Conservation (phyloP, 2,797 vertebrate species). For the Bradypus variegatus region DNA sequence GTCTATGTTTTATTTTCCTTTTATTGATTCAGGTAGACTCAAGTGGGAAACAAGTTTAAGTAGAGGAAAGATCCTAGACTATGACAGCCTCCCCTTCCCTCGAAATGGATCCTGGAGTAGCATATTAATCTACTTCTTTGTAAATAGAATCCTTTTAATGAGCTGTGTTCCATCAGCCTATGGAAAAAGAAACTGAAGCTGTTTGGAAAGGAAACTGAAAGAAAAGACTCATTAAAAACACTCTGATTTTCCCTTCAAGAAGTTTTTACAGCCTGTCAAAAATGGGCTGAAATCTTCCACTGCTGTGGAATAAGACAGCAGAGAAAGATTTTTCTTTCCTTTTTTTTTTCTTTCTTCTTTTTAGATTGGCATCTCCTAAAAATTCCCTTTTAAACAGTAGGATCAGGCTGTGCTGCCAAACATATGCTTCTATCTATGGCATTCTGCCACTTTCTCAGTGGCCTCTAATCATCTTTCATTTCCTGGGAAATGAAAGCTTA, state of each 20-base stretch:
- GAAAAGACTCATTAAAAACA: background rate
- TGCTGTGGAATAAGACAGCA: background rate
- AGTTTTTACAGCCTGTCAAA: background rate
- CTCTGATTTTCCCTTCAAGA: conserved; percentile 21
- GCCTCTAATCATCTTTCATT: conserved; percentile 8
- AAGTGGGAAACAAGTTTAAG: conserved; percentile 3
- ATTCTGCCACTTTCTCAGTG: background rate
- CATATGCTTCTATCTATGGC: background rate
- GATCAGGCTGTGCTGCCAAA: background rate
- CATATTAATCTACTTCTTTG: background rate
- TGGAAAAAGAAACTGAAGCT: background rate
- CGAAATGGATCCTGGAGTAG: background rate
- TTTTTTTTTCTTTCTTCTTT: background rate
- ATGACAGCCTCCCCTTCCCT: background rate
- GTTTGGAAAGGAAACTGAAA: background rate
- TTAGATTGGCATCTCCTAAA: background rate
- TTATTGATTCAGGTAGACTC: background rate
- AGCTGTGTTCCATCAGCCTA: background rate
- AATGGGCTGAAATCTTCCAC: background rate
- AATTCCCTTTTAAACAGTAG: background rate
- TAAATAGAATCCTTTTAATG: conserved; percentile 2
- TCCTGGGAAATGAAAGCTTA: background rate
- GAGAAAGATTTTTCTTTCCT: background rate
- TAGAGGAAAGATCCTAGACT: background rate
- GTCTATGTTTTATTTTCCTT: background rate